phyloP scores from a whole-genome alignment of 2,113 vertebrate genomes.

The Conger conger region DNA sequence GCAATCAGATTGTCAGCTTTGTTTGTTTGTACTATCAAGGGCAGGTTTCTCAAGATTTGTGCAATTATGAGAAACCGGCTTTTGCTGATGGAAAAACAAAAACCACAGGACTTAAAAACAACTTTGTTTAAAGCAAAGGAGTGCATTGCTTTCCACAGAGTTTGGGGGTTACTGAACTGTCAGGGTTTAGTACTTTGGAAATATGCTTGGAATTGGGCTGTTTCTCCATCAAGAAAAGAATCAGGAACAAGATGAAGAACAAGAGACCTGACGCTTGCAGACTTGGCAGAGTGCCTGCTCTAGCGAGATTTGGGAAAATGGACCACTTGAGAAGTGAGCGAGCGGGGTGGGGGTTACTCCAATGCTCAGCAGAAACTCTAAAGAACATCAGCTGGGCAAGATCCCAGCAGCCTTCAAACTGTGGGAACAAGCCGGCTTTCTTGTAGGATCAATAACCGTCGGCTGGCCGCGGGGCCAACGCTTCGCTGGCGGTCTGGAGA shows the following conservation, averaged over 20 bases:
- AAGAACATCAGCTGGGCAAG: conserved; percentile 26
- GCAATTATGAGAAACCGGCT: conserved; percentile 40
- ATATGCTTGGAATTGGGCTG: conserved; percentile 33
- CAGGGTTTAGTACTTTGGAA: conserved; percentile 36
- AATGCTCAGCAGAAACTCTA: background rate
- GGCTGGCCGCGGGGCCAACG: conserved; percentile 64
- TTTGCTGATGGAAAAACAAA: conserved; percentile 52
- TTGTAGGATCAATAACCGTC: conserved; percentile 69
- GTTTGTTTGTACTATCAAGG: conserved; percentile 30
- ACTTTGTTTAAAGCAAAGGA: conserved; percentile 45
- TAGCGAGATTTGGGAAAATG: background rate
- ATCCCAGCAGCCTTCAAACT: conserved; percentile 39
- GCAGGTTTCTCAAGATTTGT: conserved; percentile 49
- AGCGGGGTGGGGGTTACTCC: background rate
- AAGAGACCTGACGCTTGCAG: background rate
- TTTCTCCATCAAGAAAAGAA: conserved; percentile 11
- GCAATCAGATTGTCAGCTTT: conserved; percentile 34
- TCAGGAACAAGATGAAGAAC: background rate
- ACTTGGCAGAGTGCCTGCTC: background rate
- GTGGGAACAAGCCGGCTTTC: conserved; percentile 52
- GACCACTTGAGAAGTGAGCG: background rate
- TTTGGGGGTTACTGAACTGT: conserved; percentile 53
- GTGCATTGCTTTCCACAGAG: conserved; percentile 51
- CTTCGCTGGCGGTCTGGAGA: conserved; percentile 58
- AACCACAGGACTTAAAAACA: conserved; percentile 49